phyloP scores from a whole-genome alignment of 2,113 vertebrate species.

The Myanophis thanlyinensis region DNA sequence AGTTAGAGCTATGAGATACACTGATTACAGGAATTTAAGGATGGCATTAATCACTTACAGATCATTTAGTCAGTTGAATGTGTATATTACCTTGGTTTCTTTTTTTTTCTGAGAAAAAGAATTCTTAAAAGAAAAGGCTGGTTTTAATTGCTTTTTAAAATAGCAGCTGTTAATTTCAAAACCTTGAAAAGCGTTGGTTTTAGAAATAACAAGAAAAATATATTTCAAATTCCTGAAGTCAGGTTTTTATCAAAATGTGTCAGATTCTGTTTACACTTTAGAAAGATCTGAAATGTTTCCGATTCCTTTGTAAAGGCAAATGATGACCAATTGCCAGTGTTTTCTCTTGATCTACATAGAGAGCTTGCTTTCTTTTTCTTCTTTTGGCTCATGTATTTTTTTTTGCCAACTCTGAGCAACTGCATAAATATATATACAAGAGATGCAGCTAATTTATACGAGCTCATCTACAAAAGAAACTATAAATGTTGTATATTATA shows the following conservation, averaged over 20 bases:
- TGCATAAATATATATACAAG: neutral
- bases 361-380: neutral
- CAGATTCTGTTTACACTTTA: slow-evolving; percentile 25
- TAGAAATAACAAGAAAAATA: slow-evolving; percentile 16
- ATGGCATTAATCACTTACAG: slow-evolving; percentile 1
- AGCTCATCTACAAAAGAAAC: slow-evolving; percentile 41
- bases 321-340: slow-evolving; percentile 34
- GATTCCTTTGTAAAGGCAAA: slow-evolving; percentile 37
- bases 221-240: neutral
- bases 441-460: slow-evolving; percentile 51
- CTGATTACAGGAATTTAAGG: slow-evolving; percentile 19
- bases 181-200: slow-evolving; percentile 9
- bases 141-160: neutral
- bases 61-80: slow-evolving; percentile 6
- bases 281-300: slow-evolving; percentile 15
- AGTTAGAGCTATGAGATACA: slow-evolving; percentile 1
- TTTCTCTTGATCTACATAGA: slow-evolving; percentile 47
- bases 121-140: slow-evolving; percentile 25
- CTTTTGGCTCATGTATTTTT: slow-evolving; percentile 30
- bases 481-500: slow-evolving; percentile 45
- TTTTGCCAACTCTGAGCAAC: slow-evolving; percentile 26
- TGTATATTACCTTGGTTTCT: neutral
- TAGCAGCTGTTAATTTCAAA: neutral
- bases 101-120: neutral
- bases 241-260: slow-evolving; percentile 24